A percentile compares a stretch with the other conserved stretches of the same genome.
These are phyloP conservation scores for Neoascia interrupta DNA, from an alignment of 2,888 invertebrate species.

Conservation along the genomic window DNA sequence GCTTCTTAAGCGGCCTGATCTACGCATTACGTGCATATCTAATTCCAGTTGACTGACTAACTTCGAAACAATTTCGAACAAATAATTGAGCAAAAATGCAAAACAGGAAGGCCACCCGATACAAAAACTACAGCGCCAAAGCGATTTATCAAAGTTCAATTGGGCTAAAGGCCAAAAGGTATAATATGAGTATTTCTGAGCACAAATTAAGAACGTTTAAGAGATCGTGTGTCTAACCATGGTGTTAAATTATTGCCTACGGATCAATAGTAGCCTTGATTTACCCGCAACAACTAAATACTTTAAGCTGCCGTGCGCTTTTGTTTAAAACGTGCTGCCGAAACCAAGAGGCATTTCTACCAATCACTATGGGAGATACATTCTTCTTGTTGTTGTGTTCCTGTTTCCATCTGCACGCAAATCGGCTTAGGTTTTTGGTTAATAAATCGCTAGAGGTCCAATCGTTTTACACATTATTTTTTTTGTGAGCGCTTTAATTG, in stretches of 20 bases:
- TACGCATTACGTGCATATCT: slow-evolving; percentile 12
- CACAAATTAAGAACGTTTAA: not conserved
- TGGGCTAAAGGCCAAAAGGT: slow-evolving; percentile 36
- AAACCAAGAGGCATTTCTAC: too few relatives aligned
- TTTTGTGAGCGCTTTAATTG: slow-evolving; percentile 54
- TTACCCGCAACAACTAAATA: slow-evolving; percentile 5
- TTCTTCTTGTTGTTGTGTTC: too few relatives aligned
- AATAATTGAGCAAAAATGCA: not conserved
- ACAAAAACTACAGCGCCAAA: not conserved
- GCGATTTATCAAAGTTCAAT: slow-evolving; percentile 35
- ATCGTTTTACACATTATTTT: slow-evolving; percentile 48
- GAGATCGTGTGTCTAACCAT: slow-evolving; percentile 21
- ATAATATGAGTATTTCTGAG: not conserved
- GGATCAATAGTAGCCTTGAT: slow-evolving; percentile 54
- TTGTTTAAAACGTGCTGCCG: slow-evolving; percentile 29
- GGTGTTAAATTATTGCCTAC: too few relatives aligned
- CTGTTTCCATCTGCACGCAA: slow-evolving; percentile 20
- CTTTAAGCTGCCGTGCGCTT: slow-evolving; percentile 5
- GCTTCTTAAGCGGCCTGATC: not conserved
- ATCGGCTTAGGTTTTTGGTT: slow-evolving; percentile 44
- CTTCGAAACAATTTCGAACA: slow-evolving; percentile 17
- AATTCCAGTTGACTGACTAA: slow-evolving; percentile 42
- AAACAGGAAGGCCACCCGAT: slow-evolving; percentile 33
- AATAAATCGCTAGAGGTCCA: slow-evolving; percentile 28
- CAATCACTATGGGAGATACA: too few relatives aligned